Evolutionary conservation across 2,797 vertebrate species (phyloP), one percentile per base, ranked within the genome.

Genomic region (Bucorvus abyssinicus): DNA sequence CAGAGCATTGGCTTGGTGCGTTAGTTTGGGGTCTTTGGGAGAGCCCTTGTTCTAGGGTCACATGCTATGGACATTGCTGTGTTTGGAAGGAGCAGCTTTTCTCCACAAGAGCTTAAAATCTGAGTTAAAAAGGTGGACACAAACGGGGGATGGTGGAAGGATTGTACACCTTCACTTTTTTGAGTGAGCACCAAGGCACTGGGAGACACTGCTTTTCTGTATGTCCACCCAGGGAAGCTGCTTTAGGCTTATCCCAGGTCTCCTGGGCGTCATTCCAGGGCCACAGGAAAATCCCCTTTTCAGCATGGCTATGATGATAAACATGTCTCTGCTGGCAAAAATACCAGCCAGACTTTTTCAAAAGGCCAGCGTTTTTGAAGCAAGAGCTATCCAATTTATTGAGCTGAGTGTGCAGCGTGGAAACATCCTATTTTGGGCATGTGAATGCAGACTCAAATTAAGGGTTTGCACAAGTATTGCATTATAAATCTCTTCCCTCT

Each of bases 391-490:
- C 17, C 0, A 7, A 49, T 78, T 65, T 86, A 16, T 80, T 84
- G 42, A 78, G 10, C 30, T 11, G 27, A 56, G 60, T 24, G 4
- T 65, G 7, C 9, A 38, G 26, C 29, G 23, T 67, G 73, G 56
- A 83, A 90, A n/a, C 22, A 16, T 77, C 22, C 21, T 93, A 19
- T 45, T 67, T 83, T 90, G 90, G 74, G 47, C 15, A 16, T 73
- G 24, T 34, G 26, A 44, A 23, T 87, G 15, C 32, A 59, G 70
- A 75, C 30, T 36, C 26, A 87, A 86, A 47, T 81, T 84, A 61
- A 94, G 65, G 27, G 38, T 78, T 96, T 91, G 56, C 78, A 69
- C 8, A 44, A 90, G 30, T 59, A 42, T 93, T 91, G 60, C 64
- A 30, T 75, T 77, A 60, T 80, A 80, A 84, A 64, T 60, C 19